Percentiles rank a stretch among this genome's conserved stretches.
Evolutionary conservation across 2,113 vertebrate species (phyloP).

Genomic region (Corythaeola cristata): DNA sequence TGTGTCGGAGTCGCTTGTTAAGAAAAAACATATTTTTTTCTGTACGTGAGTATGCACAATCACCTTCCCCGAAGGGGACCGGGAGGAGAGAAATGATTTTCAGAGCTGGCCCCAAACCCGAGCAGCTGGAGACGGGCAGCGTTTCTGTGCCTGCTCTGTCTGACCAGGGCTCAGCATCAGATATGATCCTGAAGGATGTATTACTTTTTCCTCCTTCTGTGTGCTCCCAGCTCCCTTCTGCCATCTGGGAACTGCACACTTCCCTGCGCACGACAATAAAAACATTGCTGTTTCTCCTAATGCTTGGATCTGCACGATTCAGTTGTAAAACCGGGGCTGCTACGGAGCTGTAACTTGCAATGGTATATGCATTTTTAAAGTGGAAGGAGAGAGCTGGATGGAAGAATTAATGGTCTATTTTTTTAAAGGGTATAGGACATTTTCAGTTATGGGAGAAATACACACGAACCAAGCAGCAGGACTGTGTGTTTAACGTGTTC

Average conservation of each 20-base stretch:
- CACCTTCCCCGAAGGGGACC: background rate
- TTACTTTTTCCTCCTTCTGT: background rate
- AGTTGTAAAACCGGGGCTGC: background rate
- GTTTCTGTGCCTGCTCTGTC: background rate
- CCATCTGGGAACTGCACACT: background rate
- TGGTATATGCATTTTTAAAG: background rate
- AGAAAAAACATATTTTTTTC: background rate
- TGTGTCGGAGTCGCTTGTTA: background rate
- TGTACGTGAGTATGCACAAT: too few species aligned
- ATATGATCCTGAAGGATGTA: background rate
- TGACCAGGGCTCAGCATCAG: background rate
- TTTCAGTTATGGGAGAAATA: background rate
- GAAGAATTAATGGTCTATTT: background rate
- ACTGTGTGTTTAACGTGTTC: background rate
- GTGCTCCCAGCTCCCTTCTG: background rate
- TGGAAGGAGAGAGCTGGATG: background rate
- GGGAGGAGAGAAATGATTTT: background rate
- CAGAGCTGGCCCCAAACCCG: background rate
- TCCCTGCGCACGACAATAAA: background rate
- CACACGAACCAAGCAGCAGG: background rate
- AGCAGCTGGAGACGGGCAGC: background rate
- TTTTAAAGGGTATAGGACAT: background rate
- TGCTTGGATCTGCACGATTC: background rate
- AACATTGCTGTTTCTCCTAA: background rate
- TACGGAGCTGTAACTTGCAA: fast-evolving